Conservation (phyloP, 2,888 invertebrate genomes). For the Eubasilissa splendida region DNA sequence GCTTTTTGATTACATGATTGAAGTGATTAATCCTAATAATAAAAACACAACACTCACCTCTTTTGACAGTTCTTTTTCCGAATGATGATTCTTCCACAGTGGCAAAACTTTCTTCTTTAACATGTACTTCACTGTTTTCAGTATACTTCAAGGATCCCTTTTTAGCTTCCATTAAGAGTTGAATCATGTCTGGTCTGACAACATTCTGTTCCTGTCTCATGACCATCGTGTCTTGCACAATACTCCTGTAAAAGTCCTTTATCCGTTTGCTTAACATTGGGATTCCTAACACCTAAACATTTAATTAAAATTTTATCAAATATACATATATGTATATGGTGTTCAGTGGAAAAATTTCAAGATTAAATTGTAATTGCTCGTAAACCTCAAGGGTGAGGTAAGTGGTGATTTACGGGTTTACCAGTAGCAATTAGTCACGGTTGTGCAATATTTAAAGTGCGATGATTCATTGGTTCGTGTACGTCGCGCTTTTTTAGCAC, state of each 20-base stretch:
- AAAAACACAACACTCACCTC: conserved; percentile 59
- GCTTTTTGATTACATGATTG: no score
- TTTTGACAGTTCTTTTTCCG: conserved; percentile 45
- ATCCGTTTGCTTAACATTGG: conserved; percentile 41
- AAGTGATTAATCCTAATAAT: no score
- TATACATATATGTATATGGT: no score
- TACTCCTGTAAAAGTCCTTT: conserved; percentile 39
- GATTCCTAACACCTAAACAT: conserved; percentile 43
- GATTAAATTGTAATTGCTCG: no score
- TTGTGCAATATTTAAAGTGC: no score
- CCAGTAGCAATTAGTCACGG: no score
- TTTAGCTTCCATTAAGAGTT: conserved; percentile 54
- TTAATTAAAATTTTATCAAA: no score
- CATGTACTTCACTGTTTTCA: conserved; percentile 39
- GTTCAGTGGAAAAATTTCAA: no score
- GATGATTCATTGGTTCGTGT: no score
- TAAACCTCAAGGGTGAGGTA: no score
- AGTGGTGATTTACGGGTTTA: no score
- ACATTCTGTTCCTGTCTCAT: conserved; percentile 45
- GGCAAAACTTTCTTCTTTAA: conserved; percentile 46
- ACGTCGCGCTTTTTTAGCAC: no score
- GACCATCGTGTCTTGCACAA: conserved; percentile 47
- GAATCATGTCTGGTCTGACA: conserved; percentile 53
- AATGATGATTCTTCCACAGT: conserved; percentile 47
- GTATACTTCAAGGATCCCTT: conserved; percentile 60